phyloP scores from a whole-genome alignment of 1,140 invertebrate genomes.

The Diabrotica undecimpunctata region DNA sequence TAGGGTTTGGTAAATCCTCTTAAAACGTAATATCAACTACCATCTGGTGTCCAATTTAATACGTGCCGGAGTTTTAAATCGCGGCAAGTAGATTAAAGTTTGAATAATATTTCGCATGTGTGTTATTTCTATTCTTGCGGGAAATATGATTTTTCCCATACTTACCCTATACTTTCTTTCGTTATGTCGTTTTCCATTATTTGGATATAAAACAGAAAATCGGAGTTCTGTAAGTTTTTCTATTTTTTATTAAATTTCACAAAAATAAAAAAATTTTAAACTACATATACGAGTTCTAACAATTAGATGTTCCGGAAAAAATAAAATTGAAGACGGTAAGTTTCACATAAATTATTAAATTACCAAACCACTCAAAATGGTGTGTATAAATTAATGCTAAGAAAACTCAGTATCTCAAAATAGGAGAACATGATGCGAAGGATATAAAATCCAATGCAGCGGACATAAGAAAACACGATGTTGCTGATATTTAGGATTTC shows the following conservation, averaged over 20 bases:
- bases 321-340: too few relatives aligned
- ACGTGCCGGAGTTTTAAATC: slow-evolving; percentile 21
- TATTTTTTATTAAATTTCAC: background rate
- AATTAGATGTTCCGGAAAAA: too few relatives aligned
- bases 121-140: slow-evolving; percentile 12
- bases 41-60: slow-evolving; percentile 23
- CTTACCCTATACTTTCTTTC: background rate
- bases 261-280: too few relatives aligned
- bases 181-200: background rate
- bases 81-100: slow-evolving; percentile 20
- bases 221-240: background rate
- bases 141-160: slow-evolving; percentile 1
- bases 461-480: too few relatives aligned
- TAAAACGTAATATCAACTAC: slow-evolving; percentile 4
- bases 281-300: too few relatives aligned
- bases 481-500: too few relatives aligned
- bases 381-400: too few relatives aligned
- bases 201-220: background rate
- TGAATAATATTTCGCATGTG: slow-evolving; percentile 19
- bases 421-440: too few relatives aligned
- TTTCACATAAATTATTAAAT: too few relatives aligned
- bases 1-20: slow-evolving; percentile 2
- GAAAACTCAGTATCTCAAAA: too few relatives aligned
- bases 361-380: too few relatives aligned
- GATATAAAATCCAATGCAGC: too few relatives aligned